Evolutionary conservation across 2,888 invertebrate species (phyloP).

Genomic region (Strigamia crassipes): DNA sequence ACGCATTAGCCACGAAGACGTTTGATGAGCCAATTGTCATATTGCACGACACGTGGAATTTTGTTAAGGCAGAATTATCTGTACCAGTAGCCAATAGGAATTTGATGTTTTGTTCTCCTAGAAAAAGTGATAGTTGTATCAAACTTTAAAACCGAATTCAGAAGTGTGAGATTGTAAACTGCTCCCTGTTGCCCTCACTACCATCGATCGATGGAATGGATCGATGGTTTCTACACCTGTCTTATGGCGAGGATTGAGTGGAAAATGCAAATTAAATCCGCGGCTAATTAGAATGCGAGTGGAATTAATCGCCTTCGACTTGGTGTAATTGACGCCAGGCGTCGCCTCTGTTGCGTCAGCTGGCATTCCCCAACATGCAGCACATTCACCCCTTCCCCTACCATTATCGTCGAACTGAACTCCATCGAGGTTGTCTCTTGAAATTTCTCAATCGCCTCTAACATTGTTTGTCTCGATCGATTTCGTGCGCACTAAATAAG

Average conservation of each 20-base stretch:
- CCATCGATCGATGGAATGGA: background rate
- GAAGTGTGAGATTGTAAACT: slow-evolving; percentile 24
- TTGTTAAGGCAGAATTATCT: no score
- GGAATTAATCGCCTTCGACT: slow-evolving; percentile 25
- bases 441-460: slow-evolving; percentile 8
- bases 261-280: slow-evolving; percentile 27
- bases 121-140: background rate
- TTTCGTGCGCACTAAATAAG: slow-evolving; percentile 6
- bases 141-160: background rate
- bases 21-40: no score
- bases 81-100: no score
- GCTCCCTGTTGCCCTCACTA: slow-evolving; percentile 1
- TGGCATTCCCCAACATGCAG: background rate
- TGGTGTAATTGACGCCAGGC: slow-evolving; percentile 33
- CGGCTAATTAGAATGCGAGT: slow-evolving; percentile 34
- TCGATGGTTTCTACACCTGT: slow-evolving; percentile 13
- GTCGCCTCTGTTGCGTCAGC: slow-evolving; percentile 14
- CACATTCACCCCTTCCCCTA: background rate
- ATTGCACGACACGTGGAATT: no score
- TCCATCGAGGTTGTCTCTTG: background rate
- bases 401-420: background rate
- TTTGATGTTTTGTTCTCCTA: no score
- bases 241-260: slow-evolving; percentile 25
- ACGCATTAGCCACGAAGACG: no score
- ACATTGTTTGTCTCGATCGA: background rate